Evolutionary conservation across 2,888 invertebrate species (phyloP).

Genomic region (Chironomus riparius): DNA sequence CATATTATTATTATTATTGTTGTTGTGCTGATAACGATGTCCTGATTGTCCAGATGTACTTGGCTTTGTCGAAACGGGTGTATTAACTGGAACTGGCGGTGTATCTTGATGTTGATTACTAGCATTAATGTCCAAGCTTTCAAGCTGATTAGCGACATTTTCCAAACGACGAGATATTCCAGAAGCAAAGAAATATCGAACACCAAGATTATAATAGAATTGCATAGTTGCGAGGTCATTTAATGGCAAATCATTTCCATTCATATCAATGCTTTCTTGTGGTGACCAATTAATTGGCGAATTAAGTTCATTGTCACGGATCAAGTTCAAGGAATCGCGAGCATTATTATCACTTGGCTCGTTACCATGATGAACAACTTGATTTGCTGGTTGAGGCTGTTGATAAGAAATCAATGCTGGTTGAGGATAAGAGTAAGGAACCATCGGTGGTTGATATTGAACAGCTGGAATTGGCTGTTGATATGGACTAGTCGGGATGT

Average conservation of each 20-base stretch:
- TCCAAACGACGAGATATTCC: slow-evolving; percentile 4
- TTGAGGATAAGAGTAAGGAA: neutral
- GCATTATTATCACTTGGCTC: too few relatives aligned
- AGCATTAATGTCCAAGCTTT: neutral
- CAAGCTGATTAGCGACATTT: neutral
- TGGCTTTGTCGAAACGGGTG: slow-evolving; percentile 3
- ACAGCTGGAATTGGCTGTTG: neutral
- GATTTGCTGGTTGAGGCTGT: too few relatives aligned
- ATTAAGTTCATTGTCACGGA: neutral
- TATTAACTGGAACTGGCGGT: slow-evolving; percentile 16
- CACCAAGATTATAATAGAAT: slow-evolving; percentile 59
- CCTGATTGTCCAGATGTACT: neutral
- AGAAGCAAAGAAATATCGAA: slow-evolving; percentile 42
- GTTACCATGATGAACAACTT: too few relatives aligned
- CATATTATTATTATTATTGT: neutral
- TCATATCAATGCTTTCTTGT: slow-evolving; percentile 39
- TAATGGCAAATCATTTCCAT: slow-evolving; percentile 50
- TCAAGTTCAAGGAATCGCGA: neutral
- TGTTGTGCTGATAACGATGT: neutral
- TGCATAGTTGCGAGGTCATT: slow-evolving; percentile 52
- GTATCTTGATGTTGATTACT: neutral
- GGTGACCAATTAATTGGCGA: neutral
- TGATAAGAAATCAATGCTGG: neutral
- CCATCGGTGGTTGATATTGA: neutral
- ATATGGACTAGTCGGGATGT: neutral